Percentiles rank a stretch among this genome's conserved stretches.
These are phyloP conservation scores for Daktulosphaira vitifoliae DNA, from an alignment of 1,140 invertebrate genomes.

Conservation along the genomic window DNA sequence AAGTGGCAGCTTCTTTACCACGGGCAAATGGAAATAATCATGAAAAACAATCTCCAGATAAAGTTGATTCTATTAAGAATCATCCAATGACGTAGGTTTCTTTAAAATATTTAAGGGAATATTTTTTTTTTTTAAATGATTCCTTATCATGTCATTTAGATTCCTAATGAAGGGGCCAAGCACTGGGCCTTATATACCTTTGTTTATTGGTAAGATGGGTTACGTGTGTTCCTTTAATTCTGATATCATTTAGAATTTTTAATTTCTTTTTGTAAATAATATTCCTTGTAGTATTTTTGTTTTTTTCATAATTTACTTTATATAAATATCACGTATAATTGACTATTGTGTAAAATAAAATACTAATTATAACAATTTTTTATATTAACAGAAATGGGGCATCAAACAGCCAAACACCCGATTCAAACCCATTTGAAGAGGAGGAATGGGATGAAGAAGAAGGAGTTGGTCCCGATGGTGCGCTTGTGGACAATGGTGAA, in stretches of 20 bases:
- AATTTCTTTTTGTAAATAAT: background rate
- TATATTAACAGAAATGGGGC: constrained; percentile 45
- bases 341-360: too few species aligned
- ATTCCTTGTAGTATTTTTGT: too few species aligned
- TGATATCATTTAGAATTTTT: constrained; percentile 15
- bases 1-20: constrained; percentile 1
- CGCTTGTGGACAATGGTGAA: constrained; percentile 81
- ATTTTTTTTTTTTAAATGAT: constrained; percentile 15
- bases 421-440: constrained; percentile 71
- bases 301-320: too few species aligned
- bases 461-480: constrained; percentile 49
- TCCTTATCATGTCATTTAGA: constrained; percentile 19
- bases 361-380: background rate
- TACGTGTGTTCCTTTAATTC: constrained; percentile 18
- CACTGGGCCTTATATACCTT: constrained; percentile 31
- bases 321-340: too few species aligned
- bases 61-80: constrained; percentile 3
- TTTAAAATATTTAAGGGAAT: background rate
- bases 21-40: background rate
- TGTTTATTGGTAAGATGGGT: constrained; percentile 29
- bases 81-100: constrained; percentile 27
- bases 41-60: constrained; percentile 4
- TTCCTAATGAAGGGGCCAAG: constrained; percentile 31
- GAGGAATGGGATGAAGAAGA: constrained; percentile 76
- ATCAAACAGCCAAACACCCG: constrained; percentile 40